Percentiles rank a stretch among this genome's conserved stretches.
Evolutionary conservation across 1,140 invertebrate genomes (phyloP).

Genomic region (Drosophila pectinifera): DNA sequence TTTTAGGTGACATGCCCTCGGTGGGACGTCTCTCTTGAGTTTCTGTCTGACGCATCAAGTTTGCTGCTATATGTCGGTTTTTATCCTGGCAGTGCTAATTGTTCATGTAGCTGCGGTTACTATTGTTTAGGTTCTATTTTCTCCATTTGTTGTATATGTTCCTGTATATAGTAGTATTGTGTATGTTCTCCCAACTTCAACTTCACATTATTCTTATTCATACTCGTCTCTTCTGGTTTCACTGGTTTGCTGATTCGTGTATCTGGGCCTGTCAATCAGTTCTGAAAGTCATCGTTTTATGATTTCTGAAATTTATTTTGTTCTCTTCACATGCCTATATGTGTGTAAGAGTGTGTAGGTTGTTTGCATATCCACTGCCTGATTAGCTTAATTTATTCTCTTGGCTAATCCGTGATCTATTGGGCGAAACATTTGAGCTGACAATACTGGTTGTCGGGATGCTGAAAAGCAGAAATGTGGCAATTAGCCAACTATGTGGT

Average conservation of each 20-base stretch:
- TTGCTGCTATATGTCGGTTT: conserved; percentile 17
- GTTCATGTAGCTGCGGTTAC: conserved; percentile 12
- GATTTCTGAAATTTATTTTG: conserved; percentile 39
- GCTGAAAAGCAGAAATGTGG: conserved; percentile 27
- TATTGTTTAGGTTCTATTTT: conserved; percentile 1
- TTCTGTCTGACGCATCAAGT: conserved; percentile 52
- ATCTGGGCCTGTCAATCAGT: conserved; percentile 76
- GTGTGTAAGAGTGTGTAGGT: conserved; percentile 5
- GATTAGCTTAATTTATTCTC: conserved; percentile 60
- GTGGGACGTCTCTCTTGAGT: conserved; percentile 69
- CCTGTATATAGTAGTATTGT: neutral
- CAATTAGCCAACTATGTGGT: conserved; percentile 43
- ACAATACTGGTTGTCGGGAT: conserved; percentile 24
- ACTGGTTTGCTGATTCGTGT: conserved; percentile 36
- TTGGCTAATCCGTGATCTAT: conserved; percentile 51
- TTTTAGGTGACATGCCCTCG: conserved; percentile 84
- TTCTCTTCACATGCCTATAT: conserved; percentile 7
- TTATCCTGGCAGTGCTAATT: conserved; percentile 17
- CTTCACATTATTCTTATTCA: conserved; percentile 9
- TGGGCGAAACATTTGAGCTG: conserved; percentile 34
- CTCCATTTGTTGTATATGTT: neutral
- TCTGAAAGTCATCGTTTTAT: conserved; percentile 72
- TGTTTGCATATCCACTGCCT: conserved; percentile 15
- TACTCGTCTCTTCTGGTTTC: conserved; percentile 21
- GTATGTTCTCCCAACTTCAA: neutral